These are phyloP conservation scores for Talpa occidentalis DNA, from an alignment of 2,113 vertebrate species.

Conservation along the genomic window DNA sequence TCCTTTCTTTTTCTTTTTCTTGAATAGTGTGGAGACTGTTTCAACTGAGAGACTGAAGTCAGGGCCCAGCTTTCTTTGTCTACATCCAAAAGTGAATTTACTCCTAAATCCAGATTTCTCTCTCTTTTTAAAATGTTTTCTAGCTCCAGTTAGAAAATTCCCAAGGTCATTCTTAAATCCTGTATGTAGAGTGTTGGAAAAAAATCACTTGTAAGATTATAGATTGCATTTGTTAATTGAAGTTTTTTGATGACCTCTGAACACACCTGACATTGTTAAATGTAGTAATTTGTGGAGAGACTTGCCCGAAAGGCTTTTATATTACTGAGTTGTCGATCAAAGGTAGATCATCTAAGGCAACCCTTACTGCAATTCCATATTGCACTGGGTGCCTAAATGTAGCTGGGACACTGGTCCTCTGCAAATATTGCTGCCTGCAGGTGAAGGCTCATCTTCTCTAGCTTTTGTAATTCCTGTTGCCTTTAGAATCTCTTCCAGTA, in stretches of 20 bases:
- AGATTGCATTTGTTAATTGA: not conserved
- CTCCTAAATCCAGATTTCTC: not conserved
- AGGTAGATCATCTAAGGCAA: too few relatives aligned
- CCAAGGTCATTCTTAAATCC: not conserved
- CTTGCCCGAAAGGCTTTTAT: too few relatives aligned
- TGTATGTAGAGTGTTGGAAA: not conserved
- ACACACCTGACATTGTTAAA: not conserved
- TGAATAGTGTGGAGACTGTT: not conserved
- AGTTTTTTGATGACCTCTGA: not conserved
- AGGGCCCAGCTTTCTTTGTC: not conserved
- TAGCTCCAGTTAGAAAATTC: not conserved
- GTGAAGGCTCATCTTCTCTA: not conserved
- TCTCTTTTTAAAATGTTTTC: not conserved
- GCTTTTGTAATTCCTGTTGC: conserved; percentile 64
- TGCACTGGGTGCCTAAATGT: not conserved
- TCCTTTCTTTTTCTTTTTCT: not conserved
- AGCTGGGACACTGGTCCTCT: not conserved
- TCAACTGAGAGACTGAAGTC: not conserved
- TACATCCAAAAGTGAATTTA: conserved; percentile 18
- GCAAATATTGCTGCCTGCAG: not conserved
- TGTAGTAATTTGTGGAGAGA: not conserved
- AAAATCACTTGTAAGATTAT: not conserved
- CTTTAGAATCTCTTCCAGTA: conserved; percentile 92
- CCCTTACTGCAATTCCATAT: too few relatives aligned
- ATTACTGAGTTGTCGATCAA: not conserved